These are phyloP conservation scores for Rhopilema esculentum DNA, from an alignment of 30 jellyfish, hydroid and myxozoan genomes.

Conservation along the genomic window DNA sequence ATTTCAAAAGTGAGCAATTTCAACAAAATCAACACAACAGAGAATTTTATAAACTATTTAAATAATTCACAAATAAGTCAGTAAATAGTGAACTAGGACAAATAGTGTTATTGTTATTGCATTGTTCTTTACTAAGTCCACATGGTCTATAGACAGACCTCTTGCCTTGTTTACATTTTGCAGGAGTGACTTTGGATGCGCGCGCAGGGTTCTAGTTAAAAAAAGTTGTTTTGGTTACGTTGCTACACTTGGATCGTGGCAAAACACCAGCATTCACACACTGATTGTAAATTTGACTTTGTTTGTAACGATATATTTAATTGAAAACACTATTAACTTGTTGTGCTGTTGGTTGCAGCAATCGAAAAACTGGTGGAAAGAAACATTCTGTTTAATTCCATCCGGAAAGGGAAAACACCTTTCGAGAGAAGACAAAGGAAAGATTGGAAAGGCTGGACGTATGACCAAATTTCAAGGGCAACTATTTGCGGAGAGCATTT, in stretches of 20 bases:
- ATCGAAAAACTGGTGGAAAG: conserved; percentile 2
- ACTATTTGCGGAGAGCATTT: conserved; percentile 51
- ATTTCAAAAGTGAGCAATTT: too few species aligned
- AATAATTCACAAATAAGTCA: too few species aligned
- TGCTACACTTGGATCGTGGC: not conserved
- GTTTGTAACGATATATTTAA: not conserved
- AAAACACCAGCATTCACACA: not conserved
- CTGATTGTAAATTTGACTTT: not conserved
- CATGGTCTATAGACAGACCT: too few species aligned
- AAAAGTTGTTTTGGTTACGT: not conserved
- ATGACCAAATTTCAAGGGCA: conserved; percentile 27
- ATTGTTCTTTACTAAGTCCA: too few species aligned
- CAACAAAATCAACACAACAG: too few species aligned
- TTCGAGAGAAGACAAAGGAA: conserved; percentile 25
- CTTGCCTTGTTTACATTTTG: conserved; percentile 33
- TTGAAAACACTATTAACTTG: conserved; percentile 50
- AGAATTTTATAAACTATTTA: too few species aligned
- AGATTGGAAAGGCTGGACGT: conserved; percentile 50
- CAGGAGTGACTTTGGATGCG: conserved; percentile 37
- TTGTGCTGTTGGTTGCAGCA: conserved; percentile 67
- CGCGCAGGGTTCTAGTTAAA: conserved; percentile 41
- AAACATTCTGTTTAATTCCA: conserved; percentile 31
- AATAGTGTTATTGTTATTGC: too few species aligned
- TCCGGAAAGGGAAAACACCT: conserved; percentile 46
- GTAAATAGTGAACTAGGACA: too few species aligned